A percentile compares a stretch with the other conserved stretches of the same genome.
phyloP scores from a whole-genome alignment of 2,888 invertebrate genomes.

The Prostheceraeus crozeri region DNA sequence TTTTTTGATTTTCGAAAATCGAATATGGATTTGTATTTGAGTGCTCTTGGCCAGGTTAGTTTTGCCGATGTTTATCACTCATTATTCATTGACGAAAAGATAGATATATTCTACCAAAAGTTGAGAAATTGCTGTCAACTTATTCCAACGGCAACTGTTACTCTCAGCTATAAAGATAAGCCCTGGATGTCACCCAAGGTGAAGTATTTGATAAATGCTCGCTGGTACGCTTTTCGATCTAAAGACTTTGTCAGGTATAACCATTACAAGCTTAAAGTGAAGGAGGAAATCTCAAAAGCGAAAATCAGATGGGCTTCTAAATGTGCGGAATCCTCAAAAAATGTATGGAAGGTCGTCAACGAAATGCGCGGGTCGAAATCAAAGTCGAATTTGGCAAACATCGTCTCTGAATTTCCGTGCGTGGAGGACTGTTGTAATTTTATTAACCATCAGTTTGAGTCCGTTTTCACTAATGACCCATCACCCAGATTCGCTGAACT shows the following conservation, averaged over 20 bases:
- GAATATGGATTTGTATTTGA: constrained; percentile 3
- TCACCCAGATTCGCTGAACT: too few relatives aligned
- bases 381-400: not conserved
- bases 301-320: constrained; percentile 2
- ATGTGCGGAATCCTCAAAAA: constrained; percentile 8
- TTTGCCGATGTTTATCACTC: constrained; percentile 10
- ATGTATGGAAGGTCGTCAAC: constrained; percentile 4
- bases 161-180: constrained; percentile 1
- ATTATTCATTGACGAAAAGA: not conserved
- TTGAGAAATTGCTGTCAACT: not conserved
- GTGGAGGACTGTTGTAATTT: not conserved
- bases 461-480: constrained; percentile 5
- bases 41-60: constrained; percentile 8
- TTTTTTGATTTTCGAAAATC: too few relatives aligned
- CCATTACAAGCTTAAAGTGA: constrained; percentile 8
- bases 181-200: constrained; percentile 7
- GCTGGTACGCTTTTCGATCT: not conserved
- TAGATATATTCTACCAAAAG: constrained; percentile 8
- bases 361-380: not conserved
- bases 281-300: constrained; percentile 4
- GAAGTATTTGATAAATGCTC: constrained; percentile 5
- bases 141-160: constrained; percentile 1
- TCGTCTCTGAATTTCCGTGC: not conserved
- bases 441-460: constrained; percentile 10
- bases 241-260: constrained; percentile 2